Evolutionary conservation across 2,797 vertebrate species (phyloP).

Genomic region (Muscicapa striata): DNA sequence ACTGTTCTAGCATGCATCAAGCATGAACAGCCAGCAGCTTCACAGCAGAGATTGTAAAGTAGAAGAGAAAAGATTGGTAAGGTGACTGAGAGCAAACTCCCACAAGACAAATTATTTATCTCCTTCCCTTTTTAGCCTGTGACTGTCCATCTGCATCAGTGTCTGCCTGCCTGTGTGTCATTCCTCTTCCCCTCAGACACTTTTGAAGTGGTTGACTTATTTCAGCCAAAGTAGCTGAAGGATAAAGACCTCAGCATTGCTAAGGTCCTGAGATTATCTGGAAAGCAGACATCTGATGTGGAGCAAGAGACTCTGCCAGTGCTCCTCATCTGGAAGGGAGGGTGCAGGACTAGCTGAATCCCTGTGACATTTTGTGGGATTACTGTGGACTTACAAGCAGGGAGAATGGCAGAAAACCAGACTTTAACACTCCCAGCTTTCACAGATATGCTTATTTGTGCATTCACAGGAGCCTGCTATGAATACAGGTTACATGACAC

Average conservation of each 20-base stretch:
- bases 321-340: background rate
- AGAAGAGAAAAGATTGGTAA: background rate
- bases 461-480: background rate
- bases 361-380: background rate
- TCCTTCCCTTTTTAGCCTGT: background rate
- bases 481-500: background rate
- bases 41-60: background rate
- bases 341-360: background rate
- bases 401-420: background rate
- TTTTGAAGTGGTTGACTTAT: constrained; percentile 46
- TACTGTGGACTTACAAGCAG: background rate
- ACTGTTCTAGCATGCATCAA: background rate
- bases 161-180: constrained; percentile 6
- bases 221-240: constrained; percentile 5
- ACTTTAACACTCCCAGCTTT: background rate
- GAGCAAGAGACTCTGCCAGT: background rate
- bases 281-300: background rate
- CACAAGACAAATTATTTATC: background rate
- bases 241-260: constrained; percentile 1
- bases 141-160: background rate
- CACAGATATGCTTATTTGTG: background rate
- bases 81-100: background rate
- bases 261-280: background rate
- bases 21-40: background rate
- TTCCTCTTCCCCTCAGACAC: background rate